A percentile compares a stretch with the other conserved stretches of the same genome.
Evolutionary conservation across 2,113 vertebrate species (phyloP).

Genomic region (Epinephelus lanceolatus): DNA sequence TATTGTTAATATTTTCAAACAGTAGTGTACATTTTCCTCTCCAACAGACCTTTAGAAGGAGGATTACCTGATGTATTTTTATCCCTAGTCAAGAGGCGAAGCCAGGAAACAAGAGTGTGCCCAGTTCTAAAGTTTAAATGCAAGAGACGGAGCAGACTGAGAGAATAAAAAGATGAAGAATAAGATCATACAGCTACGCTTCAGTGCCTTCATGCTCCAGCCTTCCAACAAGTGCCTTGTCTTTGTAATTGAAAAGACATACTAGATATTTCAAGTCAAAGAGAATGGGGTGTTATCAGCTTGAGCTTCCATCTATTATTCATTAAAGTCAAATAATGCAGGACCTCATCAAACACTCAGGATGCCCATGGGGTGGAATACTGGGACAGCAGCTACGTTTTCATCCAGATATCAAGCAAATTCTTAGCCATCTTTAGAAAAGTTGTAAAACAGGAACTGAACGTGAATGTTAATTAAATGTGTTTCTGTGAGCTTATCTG

Average conservation of each 20-base stretch:
- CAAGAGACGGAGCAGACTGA: neutral
- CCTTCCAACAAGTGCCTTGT: neutral
- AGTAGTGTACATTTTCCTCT: neutral
- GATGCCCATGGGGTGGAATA: neutral
- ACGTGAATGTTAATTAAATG: no score
- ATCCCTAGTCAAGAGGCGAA: neutral
- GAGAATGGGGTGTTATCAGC: slow-evolving; percentile 19
- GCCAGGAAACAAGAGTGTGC: neutral
- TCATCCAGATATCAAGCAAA: neutral
- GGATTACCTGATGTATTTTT: neutral
- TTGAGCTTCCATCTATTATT: slow-evolving; percentile 31
- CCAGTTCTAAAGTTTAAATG: slow-evolving; percentile 2
- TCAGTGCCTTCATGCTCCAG: neutral
- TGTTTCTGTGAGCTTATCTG: neutral
- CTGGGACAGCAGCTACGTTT: neutral
- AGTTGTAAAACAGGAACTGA: neutral
- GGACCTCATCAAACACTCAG: slow-evolving; percentile 11
- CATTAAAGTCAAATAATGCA: slow-evolving; percentile 51
- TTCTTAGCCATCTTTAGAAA: neutral
- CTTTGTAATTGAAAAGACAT: slow-evolving; percentile 30
- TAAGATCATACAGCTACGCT: slow-evolving; percentile 5
- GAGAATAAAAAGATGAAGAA: slow-evolving; percentile 26
- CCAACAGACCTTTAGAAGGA: neutral
- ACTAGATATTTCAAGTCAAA: slow-evolving; percentile 31
- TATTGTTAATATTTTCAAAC: neutral